Evolutionary conservation across 1,140 invertebrate species (phyloP), one percentile per base, ranked within the genome.

Genomic region (Spodoptera litura): DNA sequence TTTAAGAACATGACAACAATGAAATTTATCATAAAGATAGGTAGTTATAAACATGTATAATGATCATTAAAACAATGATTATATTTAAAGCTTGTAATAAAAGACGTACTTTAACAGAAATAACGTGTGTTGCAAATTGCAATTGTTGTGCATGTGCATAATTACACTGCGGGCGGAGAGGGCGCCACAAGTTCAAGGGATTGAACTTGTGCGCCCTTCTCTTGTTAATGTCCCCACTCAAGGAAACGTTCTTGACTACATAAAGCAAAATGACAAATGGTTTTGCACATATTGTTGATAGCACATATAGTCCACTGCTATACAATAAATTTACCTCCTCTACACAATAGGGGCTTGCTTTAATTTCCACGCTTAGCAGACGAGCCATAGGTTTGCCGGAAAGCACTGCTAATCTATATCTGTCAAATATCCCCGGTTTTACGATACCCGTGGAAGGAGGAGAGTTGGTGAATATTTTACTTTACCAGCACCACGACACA

Each of bases 131-230:
- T 44, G 38, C 62, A 20, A 20, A 10, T 66, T 4, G 38, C 38
- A 15, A 66, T 49, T 66, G 62, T 49, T 2, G 9, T 20, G 62
- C 38, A 25, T 66, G 62, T 20, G 38, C 38, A 66, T 66, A 66
- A 66, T 66, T 66, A 15, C 62, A 20, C 6, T 2, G n/a, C 4
- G 61, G 8, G n/a, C 4, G 35, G 8, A 15, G 61, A 64, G 62
- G 61, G 62, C 62, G 38, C 62, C 38, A 20, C 62, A 66, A 66
- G 62, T 66, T 66, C 62, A 66, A 49, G 38, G 38, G 20, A 10
- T 49, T 64, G 59, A 27, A n/a, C 59, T 12, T 11, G 13, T n/a
- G 12, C 55, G 61, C 61, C 61, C 62, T 66, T 64, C 38, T 64
- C 31, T 38, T 11, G 9, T 49, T 44, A 44, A 38, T 25, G 62